These are phyloP conservation scores for Agrenia bidenticulata DNA, from an alignment of 2,888 invertebrate species.

Conservation along the genomic window DNA sequence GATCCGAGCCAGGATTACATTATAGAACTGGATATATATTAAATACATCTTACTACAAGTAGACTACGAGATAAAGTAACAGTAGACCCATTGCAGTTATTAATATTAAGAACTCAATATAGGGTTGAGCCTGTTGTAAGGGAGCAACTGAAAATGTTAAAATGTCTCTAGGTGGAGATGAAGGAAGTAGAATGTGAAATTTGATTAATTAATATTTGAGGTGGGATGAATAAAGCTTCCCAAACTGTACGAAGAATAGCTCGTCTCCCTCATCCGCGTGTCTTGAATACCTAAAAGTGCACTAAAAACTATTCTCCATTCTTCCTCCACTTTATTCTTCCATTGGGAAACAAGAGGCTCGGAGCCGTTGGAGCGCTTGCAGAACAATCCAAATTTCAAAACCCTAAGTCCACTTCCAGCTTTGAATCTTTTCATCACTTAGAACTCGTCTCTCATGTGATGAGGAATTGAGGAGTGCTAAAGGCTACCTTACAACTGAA, in stretches of 20 bases:
- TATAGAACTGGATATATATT: too few species aligned
- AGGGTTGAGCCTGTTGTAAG: too few species aligned
- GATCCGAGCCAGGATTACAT: too few species aligned
- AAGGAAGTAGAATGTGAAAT: constrained; percentile 26
- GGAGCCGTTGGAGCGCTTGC: background rate
- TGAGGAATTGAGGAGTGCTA: background rate
- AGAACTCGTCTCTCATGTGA: background rate
- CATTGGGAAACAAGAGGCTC: background rate
- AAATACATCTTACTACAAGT: too few species aligned
- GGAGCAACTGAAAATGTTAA: too few species aligned
- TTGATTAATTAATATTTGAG: constrained; percentile 43
- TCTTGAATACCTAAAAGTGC: constrained; percentile 3
- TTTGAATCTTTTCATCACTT: too few species aligned
- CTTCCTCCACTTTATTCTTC: constrained; percentile 1
- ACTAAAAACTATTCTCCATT: constrained; percentile 3
- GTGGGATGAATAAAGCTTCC: constrained; percentile 9
- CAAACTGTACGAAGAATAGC: too few species aligned
- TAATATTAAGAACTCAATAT: too few species aligned
- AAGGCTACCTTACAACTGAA: too few species aligned
- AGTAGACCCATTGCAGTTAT: too few species aligned
- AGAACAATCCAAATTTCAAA: background rate
- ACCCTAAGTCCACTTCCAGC: background rate
- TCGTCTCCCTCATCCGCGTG: background rate
- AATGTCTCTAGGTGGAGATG: background rate
- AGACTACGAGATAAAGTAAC: too few species aligned